Conservation (phyloP, 2,113 vertebrate species). For the Clarias gariepinus region DNA sequence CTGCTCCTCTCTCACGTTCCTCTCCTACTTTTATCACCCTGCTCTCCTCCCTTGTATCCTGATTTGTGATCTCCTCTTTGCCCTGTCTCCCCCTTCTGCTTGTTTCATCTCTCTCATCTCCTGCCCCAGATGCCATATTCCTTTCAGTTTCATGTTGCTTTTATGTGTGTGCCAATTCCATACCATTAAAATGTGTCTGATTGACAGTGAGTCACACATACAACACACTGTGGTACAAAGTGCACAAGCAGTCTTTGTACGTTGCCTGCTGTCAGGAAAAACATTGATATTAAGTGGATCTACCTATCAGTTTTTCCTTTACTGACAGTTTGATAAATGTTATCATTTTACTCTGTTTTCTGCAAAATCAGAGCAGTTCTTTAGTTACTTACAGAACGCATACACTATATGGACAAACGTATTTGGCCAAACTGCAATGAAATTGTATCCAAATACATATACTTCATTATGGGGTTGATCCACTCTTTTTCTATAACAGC, state of each 20-base stretch:
- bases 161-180: slow-evolving; percentile 42
- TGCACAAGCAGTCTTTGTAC: neutral
- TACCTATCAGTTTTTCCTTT: neutral
- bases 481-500: too few relatives aligned
- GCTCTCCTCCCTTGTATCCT: slow-evolving; percentile 29
- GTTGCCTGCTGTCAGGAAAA: neutral
- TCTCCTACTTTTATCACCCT: neutral
- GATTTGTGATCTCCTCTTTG: slow-evolving; percentile 32
- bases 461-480: too few relatives aligned
- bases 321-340: neutral
- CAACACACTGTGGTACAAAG: neutral
- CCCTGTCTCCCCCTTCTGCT: neutral
- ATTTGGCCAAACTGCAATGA: too few relatives aligned
- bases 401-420: neutral
- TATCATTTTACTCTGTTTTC: neutral
- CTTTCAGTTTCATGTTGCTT: slow-evolving; percentile 32
- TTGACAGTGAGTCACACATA: slow-evolving; percentile 31
- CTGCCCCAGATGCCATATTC: slow-evolving; percentile 42
- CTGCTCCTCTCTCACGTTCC: slow-evolving; percentile 10
- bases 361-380: neutral
- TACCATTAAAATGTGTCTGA: slow-evolving; percentile 30
- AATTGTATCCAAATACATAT: too few relatives aligned
- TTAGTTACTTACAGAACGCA: neutral
- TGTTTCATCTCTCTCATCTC: slow-evolving; percentile 33
- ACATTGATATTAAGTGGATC: neutral